Evolutionary conservation across 2,797 vertebrate genomes (phyloP).

Genomic region (Nasua narica): DNA sequence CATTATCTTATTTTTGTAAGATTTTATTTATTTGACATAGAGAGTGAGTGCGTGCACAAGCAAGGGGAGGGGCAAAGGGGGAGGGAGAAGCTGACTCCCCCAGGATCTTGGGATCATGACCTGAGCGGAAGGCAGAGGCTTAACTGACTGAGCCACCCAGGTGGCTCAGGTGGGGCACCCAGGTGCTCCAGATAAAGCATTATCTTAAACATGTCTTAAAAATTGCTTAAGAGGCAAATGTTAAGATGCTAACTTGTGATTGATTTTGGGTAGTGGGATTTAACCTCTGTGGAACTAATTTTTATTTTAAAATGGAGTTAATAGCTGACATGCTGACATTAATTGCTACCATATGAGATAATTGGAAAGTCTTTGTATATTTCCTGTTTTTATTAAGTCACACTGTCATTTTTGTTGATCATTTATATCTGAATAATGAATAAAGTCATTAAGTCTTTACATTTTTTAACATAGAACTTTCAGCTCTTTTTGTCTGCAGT

Average conservation of each 20-base stretch:
- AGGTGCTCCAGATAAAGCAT: background rate
- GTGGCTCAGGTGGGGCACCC: no score
- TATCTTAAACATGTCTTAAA: background rate
- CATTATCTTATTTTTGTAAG: background rate
- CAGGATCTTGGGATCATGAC: no score
- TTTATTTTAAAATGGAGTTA: constrained; percentile 2
- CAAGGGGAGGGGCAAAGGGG: no score
- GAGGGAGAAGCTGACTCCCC: no score
- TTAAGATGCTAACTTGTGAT: background rate
- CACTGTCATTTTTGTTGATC: background rate
- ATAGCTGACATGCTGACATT: background rate
- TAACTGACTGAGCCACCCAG: no score
- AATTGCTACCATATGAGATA: constrained; percentile 23
- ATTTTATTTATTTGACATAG: no score
- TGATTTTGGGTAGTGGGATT: constrained; percentile 2
- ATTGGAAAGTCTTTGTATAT: constrained; percentile 14
- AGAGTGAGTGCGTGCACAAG: no score
- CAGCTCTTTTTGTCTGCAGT: background rate
- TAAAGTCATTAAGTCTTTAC: background rate
- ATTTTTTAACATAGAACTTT: constrained; percentile 17
- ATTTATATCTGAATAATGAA: constrained; percentile 17
- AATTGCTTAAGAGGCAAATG: background rate
- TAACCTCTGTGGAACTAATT: background rate
- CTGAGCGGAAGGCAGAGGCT: no score
- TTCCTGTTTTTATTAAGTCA: background rate